phyloP scores from a whole-genome alignment of 1,140 invertebrate genomes.

The Drosophila dunni region DNA sequence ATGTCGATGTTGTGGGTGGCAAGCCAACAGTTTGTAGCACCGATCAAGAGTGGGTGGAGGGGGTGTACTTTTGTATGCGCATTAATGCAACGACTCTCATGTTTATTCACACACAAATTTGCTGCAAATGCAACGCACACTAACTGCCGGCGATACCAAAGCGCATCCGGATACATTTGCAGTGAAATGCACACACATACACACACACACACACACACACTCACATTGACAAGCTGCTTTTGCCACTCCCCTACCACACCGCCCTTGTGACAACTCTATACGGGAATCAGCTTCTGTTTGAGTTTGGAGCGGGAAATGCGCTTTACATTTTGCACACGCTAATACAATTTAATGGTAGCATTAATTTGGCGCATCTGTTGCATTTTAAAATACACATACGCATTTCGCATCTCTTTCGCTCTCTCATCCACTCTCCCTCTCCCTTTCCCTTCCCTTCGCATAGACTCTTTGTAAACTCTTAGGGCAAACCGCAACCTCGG shows the following conservation, averaged over 20 bases:
- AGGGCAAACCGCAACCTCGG: slow-evolving; percentile 30
- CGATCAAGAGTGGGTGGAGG: slow-evolving; percentile 1
- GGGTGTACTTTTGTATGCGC: slow-evolving; percentile 73
- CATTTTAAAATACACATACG: slow-evolving; percentile 75
- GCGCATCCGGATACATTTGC: slow-evolving; percentile 60
- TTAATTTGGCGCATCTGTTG: slow-evolving; percentile 83
- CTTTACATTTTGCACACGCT: slow-evolving; percentile 81
- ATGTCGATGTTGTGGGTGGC: slow-evolving; percentile 49
- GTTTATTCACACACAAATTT: slow-evolving; percentile 83
- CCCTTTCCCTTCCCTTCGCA: background rate
- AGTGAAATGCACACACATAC: slow-evolving; percentile 31
- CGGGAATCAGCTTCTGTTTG: slow-evolving; percentile 36
- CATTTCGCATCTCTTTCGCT: slow-evolving; percentile 3
- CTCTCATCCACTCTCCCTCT: background rate
- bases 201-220: slow-evolving; percentile 15
- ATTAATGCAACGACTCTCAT: slow-evolving; percentile 83
- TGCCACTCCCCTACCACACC: slow-evolving; percentile 20
- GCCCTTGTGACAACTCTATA: background rate
- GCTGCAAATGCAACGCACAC: slow-evolving; percentile 75
- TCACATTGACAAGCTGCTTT: slow-evolving; percentile 36
- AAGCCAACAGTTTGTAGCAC: slow-evolving; percentile 4
- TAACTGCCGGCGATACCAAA: slow-evolving; percentile 55
- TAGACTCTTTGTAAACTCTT: slow-evolving; percentile 8
- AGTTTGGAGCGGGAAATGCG: slow-evolving; percentile 61
- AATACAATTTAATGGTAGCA: slow-evolving; percentile 83